Percentiles rank a stretch among this genome's conserved stretches.
phyloP scores from a whole-genome alignment of 2,797 vertebrate species.

The Neostethus bicornis region DNA sequence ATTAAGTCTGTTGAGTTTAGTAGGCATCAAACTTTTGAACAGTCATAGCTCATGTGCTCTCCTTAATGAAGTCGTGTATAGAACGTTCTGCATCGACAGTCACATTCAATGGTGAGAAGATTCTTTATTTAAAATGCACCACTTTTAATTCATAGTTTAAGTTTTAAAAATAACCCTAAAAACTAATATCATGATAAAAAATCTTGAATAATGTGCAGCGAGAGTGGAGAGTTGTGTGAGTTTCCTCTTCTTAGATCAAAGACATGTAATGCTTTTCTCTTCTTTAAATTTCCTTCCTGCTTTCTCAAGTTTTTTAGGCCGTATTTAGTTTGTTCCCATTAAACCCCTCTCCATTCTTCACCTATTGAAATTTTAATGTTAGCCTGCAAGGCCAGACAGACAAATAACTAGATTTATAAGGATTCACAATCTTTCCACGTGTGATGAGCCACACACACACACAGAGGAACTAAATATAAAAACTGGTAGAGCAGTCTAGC shows the following conservation, averaged over 20 bases:
- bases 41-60: too few relatives aligned
- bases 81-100: too few relatives aligned
- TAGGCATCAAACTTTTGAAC: too few relatives aligned
- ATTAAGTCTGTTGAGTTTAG: too few relatives aligned
- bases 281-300: neutral
- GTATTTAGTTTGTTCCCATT: conserved; percentile 7
- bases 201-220: too few relatives aligned
- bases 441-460: neutral
- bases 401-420: conserved; percentile 35
- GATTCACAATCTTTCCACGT: neutral
- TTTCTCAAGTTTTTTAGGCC: neutral
- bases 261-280: too few relatives aligned
- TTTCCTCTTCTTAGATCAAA: too few relatives aligned
- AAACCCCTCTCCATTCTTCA: neutral
- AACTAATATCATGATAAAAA: too few relatives aligned
- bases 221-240: too few relatives aligned
- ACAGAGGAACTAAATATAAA: conserved; percentile 2
- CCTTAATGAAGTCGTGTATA: too few relatives aligned
- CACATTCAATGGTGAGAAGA: neutral
- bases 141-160: too few relatives aligned
- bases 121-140: neutral
- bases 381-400: conserved; percentile 26
- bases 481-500: conserved; percentile 19
- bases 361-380: conserved; percentile 2
- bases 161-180: too few relatives aligned